These are phyloP conservation scores for Colletes collaris DNA, from an alignment of 2,888 invertebrate genomes.

Conservation along the genomic window DNA sequence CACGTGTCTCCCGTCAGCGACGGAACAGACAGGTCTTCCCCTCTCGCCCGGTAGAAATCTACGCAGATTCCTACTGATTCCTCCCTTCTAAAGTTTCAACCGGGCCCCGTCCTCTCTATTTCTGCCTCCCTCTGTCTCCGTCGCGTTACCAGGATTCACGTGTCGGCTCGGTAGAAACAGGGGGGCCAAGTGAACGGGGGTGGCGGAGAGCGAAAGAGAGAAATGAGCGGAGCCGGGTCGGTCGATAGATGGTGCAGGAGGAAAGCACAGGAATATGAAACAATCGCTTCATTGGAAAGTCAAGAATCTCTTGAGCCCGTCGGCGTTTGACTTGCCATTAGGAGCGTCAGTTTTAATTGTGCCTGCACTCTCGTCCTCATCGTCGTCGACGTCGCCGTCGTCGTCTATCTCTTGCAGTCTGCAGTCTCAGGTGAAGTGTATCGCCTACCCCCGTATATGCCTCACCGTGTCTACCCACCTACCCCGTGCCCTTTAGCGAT, in stretches of 20 bases:
- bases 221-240: conserved; percentile 63
- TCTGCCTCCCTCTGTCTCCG: conserved; percentile 52
- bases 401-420: conserved; percentile 78
- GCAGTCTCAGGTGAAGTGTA: conserved; percentile 82
- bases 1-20: conserved; percentile 75
- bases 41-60: conserved; percentile 46
- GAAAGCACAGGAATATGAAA: conserved; percentile 80
- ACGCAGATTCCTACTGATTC: conserved; percentile 59
- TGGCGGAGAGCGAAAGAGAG: conserved; percentile 52
- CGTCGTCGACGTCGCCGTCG: conserved; percentile 69
- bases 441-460: conserved; percentile 78
- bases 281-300: conserved; percentile 83
- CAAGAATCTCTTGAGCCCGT: conserved; percentile 83
- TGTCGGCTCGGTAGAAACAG: conserved; percentile 65
- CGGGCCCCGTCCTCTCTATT: conserved; percentile 50
- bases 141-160: conserved; percentile 67
- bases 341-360: conserved; percentile 83
- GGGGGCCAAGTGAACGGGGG: conserved; percentile 55
- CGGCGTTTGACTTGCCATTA: conserved; percentile 84
- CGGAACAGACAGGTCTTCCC: conserved; percentile 73
- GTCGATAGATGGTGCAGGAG: conserved; percentile 71
- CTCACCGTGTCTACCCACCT: conserved; percentile 74
- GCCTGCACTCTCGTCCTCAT: conserved; percentile 79
- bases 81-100: conserved; percentile 55
- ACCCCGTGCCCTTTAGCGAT: conserved; percentile 82